These are phyloP conservation scores for Cantharis lateralis DNA, from an alignment of 2,888 invertebrate genomes.

Conservation along the genomic window DNA sequence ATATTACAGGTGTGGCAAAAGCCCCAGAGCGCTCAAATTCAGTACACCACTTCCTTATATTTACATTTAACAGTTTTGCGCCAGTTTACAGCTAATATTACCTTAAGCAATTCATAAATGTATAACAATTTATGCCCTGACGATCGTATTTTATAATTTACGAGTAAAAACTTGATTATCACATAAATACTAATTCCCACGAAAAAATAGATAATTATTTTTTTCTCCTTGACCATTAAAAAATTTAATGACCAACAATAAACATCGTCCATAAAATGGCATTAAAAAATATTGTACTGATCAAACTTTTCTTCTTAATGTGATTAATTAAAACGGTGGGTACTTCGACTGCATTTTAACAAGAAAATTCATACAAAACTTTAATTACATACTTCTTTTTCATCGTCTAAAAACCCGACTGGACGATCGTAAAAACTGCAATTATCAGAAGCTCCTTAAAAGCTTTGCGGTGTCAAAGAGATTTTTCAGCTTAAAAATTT, in stretches of 20 bases:
- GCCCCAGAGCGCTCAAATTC: constrained; percentile 27
- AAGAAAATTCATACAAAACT: not conserved
- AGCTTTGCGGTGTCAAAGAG: not conserved
- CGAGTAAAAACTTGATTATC: constrained; percentile 7
- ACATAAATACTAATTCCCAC: constrained; percentile 1
- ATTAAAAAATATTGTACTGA: not conserved
- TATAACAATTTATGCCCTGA: constrained; percentile 20
- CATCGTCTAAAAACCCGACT: not conserved
- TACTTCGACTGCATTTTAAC: not conserved
- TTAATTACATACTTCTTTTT: not conserved
- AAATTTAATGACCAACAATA: constrained; percentile 1
- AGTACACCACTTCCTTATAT: constrained; percentile 31
- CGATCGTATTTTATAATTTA: constrained; percentile 26
- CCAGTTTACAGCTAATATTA: constrained; percentile 21
- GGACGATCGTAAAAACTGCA: not conserved
- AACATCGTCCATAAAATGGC: not conserved
- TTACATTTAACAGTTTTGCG: constrained; percentile 32
- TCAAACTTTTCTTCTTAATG: not conserved
- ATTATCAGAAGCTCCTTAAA: not conserved
- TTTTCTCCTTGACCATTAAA: not conserved
- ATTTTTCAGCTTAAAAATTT: not conserved
- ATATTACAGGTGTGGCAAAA: constrained; percentile 28
- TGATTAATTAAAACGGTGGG: not conserved
- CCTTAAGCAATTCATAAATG: constrained; percentile 24
- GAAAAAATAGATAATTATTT: not conserved